These are phyloP conservation scores for Trichosurus vulpecula DNA, from an alignment of 2,797 vertebrate genomes.

Conservation along the genomic window DNA sequence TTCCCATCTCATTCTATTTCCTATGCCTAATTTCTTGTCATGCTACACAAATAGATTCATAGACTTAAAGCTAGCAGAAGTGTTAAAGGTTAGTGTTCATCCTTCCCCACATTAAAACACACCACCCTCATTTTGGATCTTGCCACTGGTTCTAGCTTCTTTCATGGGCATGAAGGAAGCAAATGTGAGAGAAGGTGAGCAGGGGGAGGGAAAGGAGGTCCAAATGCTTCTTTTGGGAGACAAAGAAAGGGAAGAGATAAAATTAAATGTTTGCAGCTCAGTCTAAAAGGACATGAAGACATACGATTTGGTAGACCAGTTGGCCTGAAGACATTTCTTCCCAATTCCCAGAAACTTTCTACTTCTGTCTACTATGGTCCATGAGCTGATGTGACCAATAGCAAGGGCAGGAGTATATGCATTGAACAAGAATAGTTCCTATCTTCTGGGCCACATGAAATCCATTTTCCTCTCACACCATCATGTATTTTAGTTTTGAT, in stretches of 20 bases:
- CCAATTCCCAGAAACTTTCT: neutral
- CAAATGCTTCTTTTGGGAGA: too few species aligned
- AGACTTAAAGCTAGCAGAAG: neutral
- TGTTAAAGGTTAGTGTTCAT: neutral
- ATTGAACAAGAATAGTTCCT: neutral
- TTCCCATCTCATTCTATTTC: neutral
- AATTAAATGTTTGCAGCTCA: neutral
- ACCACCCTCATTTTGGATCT: neutral
- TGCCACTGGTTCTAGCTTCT: neutral
- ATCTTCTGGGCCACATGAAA: neutral
- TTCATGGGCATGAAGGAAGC: neutral
- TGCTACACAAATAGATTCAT: neutral
- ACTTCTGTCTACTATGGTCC: neutral
- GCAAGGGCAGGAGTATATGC: neutral
- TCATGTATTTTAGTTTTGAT: slow-evolving; percentile 39
- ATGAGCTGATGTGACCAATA: neutral
- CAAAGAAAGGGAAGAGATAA: neutral
- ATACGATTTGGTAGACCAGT: neutral
- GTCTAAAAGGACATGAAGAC: neutral
- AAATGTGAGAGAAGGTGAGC: neutral
- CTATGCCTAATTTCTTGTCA: neutral
- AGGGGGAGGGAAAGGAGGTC: neutral
- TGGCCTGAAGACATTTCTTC: neutral
- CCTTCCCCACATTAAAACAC: neutral
- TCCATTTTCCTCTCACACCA: neutral